A percentile compares a stretch with the other conserved stretches of the same genome.
Conservation (phyloP, 2,888 invertebrate species). For the Malacosoma neustria region DNA sequence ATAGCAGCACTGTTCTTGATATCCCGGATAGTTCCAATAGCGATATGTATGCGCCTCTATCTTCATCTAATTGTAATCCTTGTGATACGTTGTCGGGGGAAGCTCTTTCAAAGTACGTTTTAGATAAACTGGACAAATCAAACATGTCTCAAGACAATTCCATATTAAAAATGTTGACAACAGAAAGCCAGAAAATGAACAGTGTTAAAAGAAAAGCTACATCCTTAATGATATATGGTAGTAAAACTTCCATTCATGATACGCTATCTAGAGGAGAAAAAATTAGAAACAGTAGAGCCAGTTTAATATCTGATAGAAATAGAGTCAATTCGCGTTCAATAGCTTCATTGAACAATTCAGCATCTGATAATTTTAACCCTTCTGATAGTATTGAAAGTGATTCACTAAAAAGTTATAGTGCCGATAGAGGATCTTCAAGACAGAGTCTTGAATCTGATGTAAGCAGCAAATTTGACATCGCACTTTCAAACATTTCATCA, state of each 20-base stretch:
- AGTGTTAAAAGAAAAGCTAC: conserved; percentile 63
- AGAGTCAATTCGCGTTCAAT: conserved; percentile 33
- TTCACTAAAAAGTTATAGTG: conserved; percentile 59
- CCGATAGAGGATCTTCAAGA: conserved; percentile 60
- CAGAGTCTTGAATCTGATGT: conserved; percentile 63
- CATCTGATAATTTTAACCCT: conserved; percentile 43
- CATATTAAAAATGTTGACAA: conserved; percentile 63
- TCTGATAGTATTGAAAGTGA: conserved; percentile 57
- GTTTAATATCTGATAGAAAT: conserved; percentile 48
- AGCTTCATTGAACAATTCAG: conserved; percentile 37
- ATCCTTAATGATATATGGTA: conserved; percentile 68
- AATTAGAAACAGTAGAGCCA: conserved; percentile 60
- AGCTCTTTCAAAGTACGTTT: conserved; percentile 60
- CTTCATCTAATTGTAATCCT: conserved; percentile 84
- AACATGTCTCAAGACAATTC: conserved; percentile 63
- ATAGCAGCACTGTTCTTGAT: conserved; percentile 78
- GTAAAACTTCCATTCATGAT: conserved; percentile 66
- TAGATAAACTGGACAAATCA: conserved; percentile 69
- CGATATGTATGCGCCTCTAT: conserved; percentile 86
- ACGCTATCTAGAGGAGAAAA: conserved; percentile 68
- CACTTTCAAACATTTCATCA: conserved; percentile 53
- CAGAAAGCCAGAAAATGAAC: conserved; percentile 59
- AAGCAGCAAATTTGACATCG: conserved; percentile 65
- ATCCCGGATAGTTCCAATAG: conserved; percentile 87
- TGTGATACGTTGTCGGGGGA: conserved; percentile 81